Evolutionary conservation across 2,113 vertebrate genomes (phyloP), one percentile per base, ranked within the genome.

Genomic region (Tetrax tetrax): DNA sequence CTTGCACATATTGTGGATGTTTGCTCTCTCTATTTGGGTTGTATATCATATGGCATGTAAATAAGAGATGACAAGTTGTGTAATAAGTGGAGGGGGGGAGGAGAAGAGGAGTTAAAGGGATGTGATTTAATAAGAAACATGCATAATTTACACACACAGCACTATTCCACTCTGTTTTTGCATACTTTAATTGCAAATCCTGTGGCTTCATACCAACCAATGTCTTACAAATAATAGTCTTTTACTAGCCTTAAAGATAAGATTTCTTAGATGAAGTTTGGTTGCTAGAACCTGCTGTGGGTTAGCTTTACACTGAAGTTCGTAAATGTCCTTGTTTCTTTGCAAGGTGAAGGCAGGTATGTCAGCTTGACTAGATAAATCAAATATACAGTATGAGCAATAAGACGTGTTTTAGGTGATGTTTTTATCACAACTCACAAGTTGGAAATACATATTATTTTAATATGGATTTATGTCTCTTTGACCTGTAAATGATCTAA

Each of bases 1-100:
- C 59, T 75, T 84, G 63, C 71, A 87, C 66, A 79, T 68, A 69
- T 57, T 43, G 29, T 92, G 83, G 54, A 59, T n/a, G 90, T 93
- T 95, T 96, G 91, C 83, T 92, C 89, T 97, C 65, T 97, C 90
- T 97, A 65, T 96, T 97, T 95, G 94, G 95, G 84, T 74, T 94
- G 23, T 90, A 56, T 87, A 93, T 90, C 75, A 95, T 96, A 91
- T 41, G 27, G 91, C 87, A 85, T 72, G 93, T 97, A 96, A 96
- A 94, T 96, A 96, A 86, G 94, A 94, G 77, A 97, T 90, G 97
- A 89, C 86, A 96, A 92, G 70, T 97, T 90, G 91, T 92, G 41
- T 92, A 93, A 96, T 96, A 94, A 87, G 71, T 54, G 22, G 45
- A 53, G 66, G 60, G 59, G 71, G 71, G 71, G 14, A 51, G 74